Evolutionary conservation across 1,140 invertebrate species (phyloP).

Genomic region (Macrotrachela quadricornifera): DNA sequence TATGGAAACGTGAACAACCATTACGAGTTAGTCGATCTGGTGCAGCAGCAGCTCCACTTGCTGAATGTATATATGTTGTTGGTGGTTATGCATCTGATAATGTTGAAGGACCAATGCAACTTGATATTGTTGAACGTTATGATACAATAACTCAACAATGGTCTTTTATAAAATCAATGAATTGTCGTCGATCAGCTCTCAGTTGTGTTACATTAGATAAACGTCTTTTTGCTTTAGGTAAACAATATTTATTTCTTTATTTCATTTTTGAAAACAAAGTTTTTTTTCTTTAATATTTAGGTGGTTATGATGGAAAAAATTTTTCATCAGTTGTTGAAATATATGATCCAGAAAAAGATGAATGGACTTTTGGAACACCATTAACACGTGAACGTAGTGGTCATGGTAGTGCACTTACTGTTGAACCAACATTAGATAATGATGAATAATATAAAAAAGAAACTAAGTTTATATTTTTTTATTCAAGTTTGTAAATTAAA

Average conservation of each 20-base stretch:
- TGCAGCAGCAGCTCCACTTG: not conserved
- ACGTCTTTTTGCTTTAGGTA: slow-evolving; percentile 45
- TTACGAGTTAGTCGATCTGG: slow-evolving; percentile 56
- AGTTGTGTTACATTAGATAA: slow-evolving; percentile 44
- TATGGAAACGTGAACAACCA: slow-evolving; percentile 27
- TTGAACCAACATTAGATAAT: not conserved
- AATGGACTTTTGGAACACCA: slow-evolving; percentile 38
- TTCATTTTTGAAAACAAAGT: no score
- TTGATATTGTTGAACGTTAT: slow-evolving; percentile 25
- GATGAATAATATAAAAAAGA: no score
- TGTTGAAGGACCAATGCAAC: slow-evolving; percentile 12
- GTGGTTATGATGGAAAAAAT: slow-evolving; percentile 50
- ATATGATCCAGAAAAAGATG: slow-evolving; percentile 58
- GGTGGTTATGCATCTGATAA: slow-evolving; percentile 18
- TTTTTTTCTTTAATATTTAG: no score
- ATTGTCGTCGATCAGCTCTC: slow-evolving; percentile 59
- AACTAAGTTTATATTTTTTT: no score
- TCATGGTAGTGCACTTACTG: slow-evolving; percentile 1
- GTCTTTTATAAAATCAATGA: slow-evolving; percentile 53
- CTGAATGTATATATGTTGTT: slow-evolving; percentile 21
- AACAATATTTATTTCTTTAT: no score
- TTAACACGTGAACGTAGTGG: slow-evolving; percentile 6
- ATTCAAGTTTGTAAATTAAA: no score
- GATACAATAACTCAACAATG: slow-evolving; percentile 29
- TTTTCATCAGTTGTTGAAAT: slow-evolving; percentile 70